These are phyloP conservation scores for Nothocercus julius DNA, from an alignment of 2,113 vertebrate species.

Conservation along the genomic window DNA sequence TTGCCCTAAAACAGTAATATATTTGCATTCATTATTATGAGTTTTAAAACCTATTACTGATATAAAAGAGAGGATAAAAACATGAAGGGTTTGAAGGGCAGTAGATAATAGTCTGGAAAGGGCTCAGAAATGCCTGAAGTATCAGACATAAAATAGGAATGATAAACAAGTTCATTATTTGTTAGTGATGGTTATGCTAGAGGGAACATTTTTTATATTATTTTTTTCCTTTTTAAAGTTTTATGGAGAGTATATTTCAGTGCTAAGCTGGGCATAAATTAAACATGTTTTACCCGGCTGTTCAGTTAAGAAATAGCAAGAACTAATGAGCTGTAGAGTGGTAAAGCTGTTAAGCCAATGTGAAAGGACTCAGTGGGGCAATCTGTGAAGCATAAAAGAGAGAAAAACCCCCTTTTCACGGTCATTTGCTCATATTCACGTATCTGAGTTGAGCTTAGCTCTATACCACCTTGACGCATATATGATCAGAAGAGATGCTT, in stretches of 20 bases:
- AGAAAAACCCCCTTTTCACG: neutral
- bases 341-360: conserved; percentile 37
- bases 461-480: neutral
- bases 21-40: conserved; percentile 75
- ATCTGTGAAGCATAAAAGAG: conserved; percentile 9
- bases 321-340: conserved; percentile 60
- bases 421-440: neutral
- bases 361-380: conserved; percentile 35
- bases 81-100: conserved; percentile 63
- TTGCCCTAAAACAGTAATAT: conserved; percentile 58
- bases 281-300: conserved; percentile 39
- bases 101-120: conserved; percentile 52
- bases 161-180: conserved; percentile 62
- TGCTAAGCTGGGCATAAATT: conserved; percentile 48
- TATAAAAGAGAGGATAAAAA: conserved; percentile 68
- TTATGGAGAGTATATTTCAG: conserved; percentile 45
- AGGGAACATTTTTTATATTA: conserved; percentile 25
- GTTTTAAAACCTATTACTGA: conserved; percentile 60
- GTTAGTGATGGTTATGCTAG: conserved; percentile 17
- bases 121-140: conserved; percentile 52
- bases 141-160: conserved; percentile 40
- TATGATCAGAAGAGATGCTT: neutral
- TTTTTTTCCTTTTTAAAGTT: conserved; percentile 54
- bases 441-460: neutral
- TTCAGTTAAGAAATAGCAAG: conserved; percentile 48